Conservation (phyloP, 2,888 invertebrate species). For the Agrotis puta region DNA sequence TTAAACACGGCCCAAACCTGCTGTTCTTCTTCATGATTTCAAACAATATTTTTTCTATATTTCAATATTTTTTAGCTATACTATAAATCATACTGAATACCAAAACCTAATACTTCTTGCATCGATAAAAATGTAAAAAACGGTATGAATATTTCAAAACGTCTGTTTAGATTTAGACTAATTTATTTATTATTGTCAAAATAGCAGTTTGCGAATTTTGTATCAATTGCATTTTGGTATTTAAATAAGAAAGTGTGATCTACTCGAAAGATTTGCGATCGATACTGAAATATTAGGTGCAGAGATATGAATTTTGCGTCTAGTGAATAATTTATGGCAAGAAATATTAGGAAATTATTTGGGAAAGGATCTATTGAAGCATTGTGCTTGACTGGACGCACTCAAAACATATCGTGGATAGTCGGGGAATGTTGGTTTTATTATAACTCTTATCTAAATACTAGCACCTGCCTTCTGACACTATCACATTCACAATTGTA, state of each 20-base stretch:
- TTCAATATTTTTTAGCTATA: constrained; percentile 30
- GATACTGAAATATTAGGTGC: constrained; percentile 61
- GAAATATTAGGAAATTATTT: constrained; percentile 74
- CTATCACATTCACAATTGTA: constrained; percentile 74
- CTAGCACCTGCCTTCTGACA: constrained; percentile 80
- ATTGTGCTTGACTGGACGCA: constrained; percentile 54
- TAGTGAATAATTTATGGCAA: constrained; percentile 72
- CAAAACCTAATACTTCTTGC: constrained; percentile 60
- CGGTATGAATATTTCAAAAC: constrained; percentile 32
- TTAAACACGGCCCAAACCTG: constrained; percentile 46
- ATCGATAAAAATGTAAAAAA: constrained; percentile 50
- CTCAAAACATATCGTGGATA: constrained; percentile 53
- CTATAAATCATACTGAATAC: constrained; percentile 34
- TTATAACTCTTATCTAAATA: constrained; percentile 74
- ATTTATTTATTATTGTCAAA: constrained; percentile 61
- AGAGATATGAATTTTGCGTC: constrained; percentile 28
- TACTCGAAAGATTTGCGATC: constrained; percentile 17
- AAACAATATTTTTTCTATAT: constrained; percentile 23
- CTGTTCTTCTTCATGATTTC: constrained; percentile 32
- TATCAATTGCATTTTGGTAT: constrained; percentile 32
- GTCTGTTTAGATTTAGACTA: constrained; percentile 31
- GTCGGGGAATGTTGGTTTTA: constrained; percentile 77
- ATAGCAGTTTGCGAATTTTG: constrained; percentile 50
- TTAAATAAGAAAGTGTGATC: not conserved
- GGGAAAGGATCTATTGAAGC: constrained; percentile 73